phyloP scores from a whole-genome alignment of 2,113 vertebrate genomes.

The Cryptotis parvus region DNA sequence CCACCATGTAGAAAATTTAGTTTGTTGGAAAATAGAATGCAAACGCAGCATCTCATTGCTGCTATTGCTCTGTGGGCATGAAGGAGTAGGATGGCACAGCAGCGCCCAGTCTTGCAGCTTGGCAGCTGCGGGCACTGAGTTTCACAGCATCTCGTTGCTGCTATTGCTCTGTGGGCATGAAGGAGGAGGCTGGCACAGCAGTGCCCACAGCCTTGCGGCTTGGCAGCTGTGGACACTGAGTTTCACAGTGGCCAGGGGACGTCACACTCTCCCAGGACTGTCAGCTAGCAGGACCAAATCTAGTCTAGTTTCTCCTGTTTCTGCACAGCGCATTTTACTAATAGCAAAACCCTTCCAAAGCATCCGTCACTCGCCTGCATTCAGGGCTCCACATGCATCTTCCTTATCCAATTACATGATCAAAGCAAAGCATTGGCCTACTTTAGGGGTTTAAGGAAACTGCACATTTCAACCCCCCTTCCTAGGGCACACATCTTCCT shows the following conservation, averaged over 20 bases:
- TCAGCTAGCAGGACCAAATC: slow-evolving; percentile 11
- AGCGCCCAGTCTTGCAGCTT: not conserved
- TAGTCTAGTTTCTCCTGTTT: not conserved
- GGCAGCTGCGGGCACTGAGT: not conserved
- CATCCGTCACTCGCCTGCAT: not conserved
- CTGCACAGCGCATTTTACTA: slow-evolving; percentile 53
- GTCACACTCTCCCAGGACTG: not conserved
- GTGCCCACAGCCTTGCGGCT: not conserved
- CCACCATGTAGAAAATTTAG: not conserved
- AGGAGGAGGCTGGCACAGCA: not conserved
- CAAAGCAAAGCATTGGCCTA: slow-evolving; percentile 67
- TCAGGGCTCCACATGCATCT: slow-evolving; percentile 52
- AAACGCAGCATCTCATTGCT: not conserved
- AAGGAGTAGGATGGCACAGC: not conserved
- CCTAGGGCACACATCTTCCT: slow-evolving; percentile 12
- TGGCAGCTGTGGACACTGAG: not conserved
- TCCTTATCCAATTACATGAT: slow-evolving; percentile 75
- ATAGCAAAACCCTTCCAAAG: slow-evolving; percentile 50
- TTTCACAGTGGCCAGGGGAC: not conserved
- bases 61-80: not conserved
- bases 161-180: not conserved
- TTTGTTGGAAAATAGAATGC: not conserved
- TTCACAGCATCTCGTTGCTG: not conserved
- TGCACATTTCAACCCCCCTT: slow-evolving; percentile 50
- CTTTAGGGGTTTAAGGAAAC: slow-evolving; percentile 59